phyloP scores from a whole-genome alignment of 2,888 invertebrate species.

The Baronia brevicornis region DNA sequence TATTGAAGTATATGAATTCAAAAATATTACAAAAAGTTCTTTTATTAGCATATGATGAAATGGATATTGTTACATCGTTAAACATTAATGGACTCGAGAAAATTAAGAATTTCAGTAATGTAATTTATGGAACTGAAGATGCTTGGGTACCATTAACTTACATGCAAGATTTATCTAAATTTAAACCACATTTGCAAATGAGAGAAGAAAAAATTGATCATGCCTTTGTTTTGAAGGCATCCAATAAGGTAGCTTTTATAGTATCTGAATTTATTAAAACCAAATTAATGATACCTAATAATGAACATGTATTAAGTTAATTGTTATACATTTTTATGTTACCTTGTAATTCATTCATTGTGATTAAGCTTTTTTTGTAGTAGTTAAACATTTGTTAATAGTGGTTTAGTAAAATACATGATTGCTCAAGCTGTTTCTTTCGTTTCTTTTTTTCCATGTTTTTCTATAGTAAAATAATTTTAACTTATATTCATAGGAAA shows the following conservation, averaged over 20 bases:
- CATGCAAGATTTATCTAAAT: conserved; percentile 76
- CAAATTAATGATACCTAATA: conserved; percentile 9
- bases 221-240: conserved; percentile 85
- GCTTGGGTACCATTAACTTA: conserved; percentile 88
- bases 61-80: conserved; percentile 81
- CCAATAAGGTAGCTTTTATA: conserved; percentile 71
- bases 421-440: too few species aligned
- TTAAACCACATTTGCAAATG: conserved; percentile 43
- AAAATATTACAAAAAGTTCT: conserved; percentile 78
- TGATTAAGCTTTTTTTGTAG: too few species aligned
- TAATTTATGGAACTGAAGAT: conserved; percentile 88
- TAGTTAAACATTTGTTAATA: too few species aligned
- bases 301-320: background rate
- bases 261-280: conserved; percentile 44
- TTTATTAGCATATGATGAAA: conserved; percentile 85
- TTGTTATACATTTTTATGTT: background rate
- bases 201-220: conserved; percentile 72
- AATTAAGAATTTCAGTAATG: conserved; percentile 71
- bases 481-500: too few species aligned
- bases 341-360: too few species aligned
- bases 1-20: conserved; percentile 76
- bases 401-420: too few species aligned
- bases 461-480: too few species aligned
- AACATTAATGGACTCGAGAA: conserved; percentile 79
- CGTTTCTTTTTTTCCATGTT: too few species aligned